Base-by-base conservation (phyloP, 2,113 vertebrate genomes). In the Electrona antarctica region DNA sequence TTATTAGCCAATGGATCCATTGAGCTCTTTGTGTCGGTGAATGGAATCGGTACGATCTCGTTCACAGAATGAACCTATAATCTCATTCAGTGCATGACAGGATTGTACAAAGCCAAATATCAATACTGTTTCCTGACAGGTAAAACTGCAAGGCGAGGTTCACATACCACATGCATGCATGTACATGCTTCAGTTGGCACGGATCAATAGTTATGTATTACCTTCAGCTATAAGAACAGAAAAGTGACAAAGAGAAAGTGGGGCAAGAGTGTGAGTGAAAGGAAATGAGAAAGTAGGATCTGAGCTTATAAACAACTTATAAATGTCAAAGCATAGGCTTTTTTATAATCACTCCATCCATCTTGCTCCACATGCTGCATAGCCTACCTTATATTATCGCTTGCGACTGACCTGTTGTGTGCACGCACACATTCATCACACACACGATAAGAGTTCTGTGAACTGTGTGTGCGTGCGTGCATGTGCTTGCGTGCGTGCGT, bases 151-250 rank as follows among this genome's bases (percentile, higher is more conserved):
- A 63, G 72, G 7, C 68, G 58, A 73, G 3, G 33, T 4, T 41
- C 33, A 41, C 33, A 41, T 41, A 41, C 3, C 3, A 41, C 33
- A 41, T 41, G 33, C 33, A 41, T 41, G 33, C 33, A 41, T 2
- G 33, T 41, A 41, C 62, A 58, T 72, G 78, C 81, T 85, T 80
- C 65, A 78, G 63, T 77, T 82, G 80, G 67, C 67, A 48, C 60
- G 64, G 73, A 90, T 90, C 87, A 83, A 88, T 90, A 86, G 70
- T 78, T 89, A 91, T 92, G 90, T 87, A 89, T 81, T 90, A 68
- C 69, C 63, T 81, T 74, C 69, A 83, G 82, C 71, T 83, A 85
- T 73, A 85, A 79, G 61, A 4, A 41, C 33, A 41, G 33, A 41
- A 41, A 41, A 41, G 33, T 41, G 49, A 63, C 56, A 79, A 67